phyloP scores from a whole-genome alignment of 1,140 invertebrate species.

The Drosophila pandora region DNA sequence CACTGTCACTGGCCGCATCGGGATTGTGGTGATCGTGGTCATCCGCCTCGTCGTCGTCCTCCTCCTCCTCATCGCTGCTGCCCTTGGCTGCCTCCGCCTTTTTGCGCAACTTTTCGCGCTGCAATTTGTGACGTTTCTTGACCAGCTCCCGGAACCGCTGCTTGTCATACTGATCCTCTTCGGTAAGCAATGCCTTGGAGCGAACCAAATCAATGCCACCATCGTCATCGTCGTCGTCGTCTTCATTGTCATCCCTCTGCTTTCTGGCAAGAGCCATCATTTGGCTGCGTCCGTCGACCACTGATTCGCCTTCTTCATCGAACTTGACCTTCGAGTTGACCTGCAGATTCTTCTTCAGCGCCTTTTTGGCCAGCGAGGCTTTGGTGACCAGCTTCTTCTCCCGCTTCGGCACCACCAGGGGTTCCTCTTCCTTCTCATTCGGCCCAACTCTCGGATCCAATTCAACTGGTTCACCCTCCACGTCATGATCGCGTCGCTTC shows the following conservation, averaged over 20 bases:
- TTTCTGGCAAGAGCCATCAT: constrained; percentile 85
- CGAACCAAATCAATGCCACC: constrained; percentile 92
- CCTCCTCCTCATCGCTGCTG: constrained; percentile 68
- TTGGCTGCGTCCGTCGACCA: constrained; percentile 86
- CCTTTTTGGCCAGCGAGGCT: constrained; percentile 92
- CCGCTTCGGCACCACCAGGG: constrained; percentile 80
- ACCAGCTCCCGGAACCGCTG: constrained; percentile 91
- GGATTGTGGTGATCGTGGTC: constrained; percentile 83
- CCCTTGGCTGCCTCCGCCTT: constrained; percentile 84
- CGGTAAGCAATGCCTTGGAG: constrained; percentile 89
- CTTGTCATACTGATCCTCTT: constrained; percentile 95
- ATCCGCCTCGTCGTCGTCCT: constrained; percentile 85
- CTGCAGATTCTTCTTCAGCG: constrained; percentile 94
- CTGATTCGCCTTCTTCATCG: constrained; percentile 90
- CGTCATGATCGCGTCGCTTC: constrained; percentile 86
- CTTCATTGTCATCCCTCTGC: constrained; percentile 85
- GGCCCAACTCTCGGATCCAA: constrained; percentile 52
- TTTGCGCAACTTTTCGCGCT: constrained; percentile 89
- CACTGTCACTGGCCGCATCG: constrained; percentile 58
- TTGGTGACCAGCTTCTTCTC: constrained; percentile 94
- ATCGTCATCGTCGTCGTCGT: constrained; percentile 85
- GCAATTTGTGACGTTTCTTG: constrained; percentile 91
- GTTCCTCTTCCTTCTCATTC: constrained; percentile 45
- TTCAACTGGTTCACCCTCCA: constrained; percentile 79
- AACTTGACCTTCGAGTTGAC: constrained; percentile 93